phyloP scores from a whole-genome alignment of 2,888 invertebrate genomes.

The Macrophya alboannulata region DNA sequence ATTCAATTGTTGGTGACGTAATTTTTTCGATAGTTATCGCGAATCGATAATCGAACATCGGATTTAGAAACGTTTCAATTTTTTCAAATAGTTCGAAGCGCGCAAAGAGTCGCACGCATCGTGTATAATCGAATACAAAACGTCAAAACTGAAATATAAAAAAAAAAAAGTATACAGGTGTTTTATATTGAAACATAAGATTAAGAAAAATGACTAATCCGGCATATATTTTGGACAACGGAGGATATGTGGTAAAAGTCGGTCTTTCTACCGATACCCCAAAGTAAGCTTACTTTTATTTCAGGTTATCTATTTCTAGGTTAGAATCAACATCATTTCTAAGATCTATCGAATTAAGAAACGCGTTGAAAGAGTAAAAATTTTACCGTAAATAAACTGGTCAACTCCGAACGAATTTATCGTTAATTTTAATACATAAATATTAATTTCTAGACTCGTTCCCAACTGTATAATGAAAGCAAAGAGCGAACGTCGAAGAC shows the following conservation, averaged over 20 bases:
- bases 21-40: background rate
- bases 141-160: conserved; percentile 10
- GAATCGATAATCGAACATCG: background rate
- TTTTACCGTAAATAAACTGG: background rate
- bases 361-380: background rate
- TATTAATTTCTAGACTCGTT: conserved; percentile 82
- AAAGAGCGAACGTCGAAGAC: conserved; percentile 95
- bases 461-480: conserved; percentile 99
- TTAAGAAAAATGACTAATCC: conserved; percentile 73
- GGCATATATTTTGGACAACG: conserved; percentile 92
- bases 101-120: background rate
- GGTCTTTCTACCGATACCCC: conserved; percentile 89
- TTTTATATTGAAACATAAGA: conserved; percentile 19
- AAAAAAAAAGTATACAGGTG: background rate
- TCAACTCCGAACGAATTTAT: background rate
- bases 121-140: conserved; percentile 21
- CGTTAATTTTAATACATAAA: background rate
- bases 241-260: conserved; percentile 92
- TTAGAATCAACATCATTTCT: conserved; percentile 18
- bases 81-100: background rate
- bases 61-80: background rate
- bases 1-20: background rate
- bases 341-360: background rate
- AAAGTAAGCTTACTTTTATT: conserved; percentile 80
- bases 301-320: conserved; percentile 23